Evolutionary conservation across 2,888 invertebrate species (phyloP), one percentile per base, ranked within the genome.

Genomic region (Alloplasta piceator): DNA sequence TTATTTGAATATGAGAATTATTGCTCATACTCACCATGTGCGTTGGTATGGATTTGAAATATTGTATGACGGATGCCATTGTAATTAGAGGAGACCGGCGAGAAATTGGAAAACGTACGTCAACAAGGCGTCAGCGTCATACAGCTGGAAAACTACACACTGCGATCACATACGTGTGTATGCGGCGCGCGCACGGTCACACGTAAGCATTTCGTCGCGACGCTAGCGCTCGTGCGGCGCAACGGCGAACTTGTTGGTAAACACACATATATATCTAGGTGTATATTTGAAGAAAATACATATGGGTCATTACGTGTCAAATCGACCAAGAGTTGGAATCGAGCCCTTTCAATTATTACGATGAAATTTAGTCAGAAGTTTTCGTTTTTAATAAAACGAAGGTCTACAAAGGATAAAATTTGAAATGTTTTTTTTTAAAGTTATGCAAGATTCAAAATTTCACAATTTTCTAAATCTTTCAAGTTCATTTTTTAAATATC

Each of bases 31-130:
- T 88, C 76, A 91, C 91, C 90, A 92, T 90, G 72, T 91, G 89
- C 10, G 88, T 88, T 2, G 91, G 90, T n/a, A 91, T 88, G 5
- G 88, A 89, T 76, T 89, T 88, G 10, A 91, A 87, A 71, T 90
- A 89, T 71, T 91, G 87, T 50, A 89, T 60, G 81, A 90, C 87
- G 6, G 87, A 82, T 71, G 82, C 87, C 91, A 91, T 91, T 91
- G 91, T 70, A 73, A 89, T 73, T 68, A 63, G 39, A 73, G 38
- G 48, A 64, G 64, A 74, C 58, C 55, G 67, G 72, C 60, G 61
- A 55, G 60, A 61, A 55, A 52, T 36, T 38, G 12, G 26, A 26
- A 26, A 26, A 26, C 26, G 52, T 66, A 76, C 64, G 78, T 64
- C 74, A 77, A 74, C 72, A 70, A 63, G 60, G 56, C 12, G 6